Conservation (phyloP, 2,797 vertebrate genomes). For the Eurystomus glaucurus region DNA sequence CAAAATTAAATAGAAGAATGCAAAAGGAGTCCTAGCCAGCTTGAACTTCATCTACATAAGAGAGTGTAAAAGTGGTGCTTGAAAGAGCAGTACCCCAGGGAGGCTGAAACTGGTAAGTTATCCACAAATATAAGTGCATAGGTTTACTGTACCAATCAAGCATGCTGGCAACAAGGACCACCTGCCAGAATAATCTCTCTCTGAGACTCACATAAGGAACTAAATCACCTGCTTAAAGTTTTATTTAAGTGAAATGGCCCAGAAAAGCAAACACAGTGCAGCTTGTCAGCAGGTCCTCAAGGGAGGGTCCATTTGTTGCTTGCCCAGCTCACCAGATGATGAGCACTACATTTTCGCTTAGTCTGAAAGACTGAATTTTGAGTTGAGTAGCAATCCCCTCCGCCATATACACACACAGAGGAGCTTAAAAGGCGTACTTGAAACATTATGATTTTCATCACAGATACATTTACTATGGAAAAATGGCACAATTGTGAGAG, state of each 20-base stretch:
- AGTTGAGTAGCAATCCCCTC: background rate
- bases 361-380: background rate
- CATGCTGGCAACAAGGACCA: conserved; percentile 68
- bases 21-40: conserved; percentile 1
- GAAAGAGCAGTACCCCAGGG: conserved; percentile 27
- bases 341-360: background rate
- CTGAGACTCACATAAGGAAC: conserved; percentile 69
- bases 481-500: background rate
- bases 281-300: conserved; percentile 49
- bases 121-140: background rate
- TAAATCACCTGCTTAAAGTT: conserved; percentile 76
- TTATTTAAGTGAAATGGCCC: conserved; percentile 77
- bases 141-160: conserved; percentile 65
- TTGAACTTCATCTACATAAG: conserved; percentile 37
- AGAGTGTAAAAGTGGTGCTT: conserved; percentile 42
- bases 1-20: conserved; percentile 53
- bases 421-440: background rate
- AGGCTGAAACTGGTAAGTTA: conserved; percentile 37
- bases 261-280: conserved; percentile 68
- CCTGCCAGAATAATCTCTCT: conserved; percentile 70
- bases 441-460: background rate
- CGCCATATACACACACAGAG: background rate
- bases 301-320: conserved; percentile 36
- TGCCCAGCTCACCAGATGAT: background rate
- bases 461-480: background rate